A percentile compares a stretch with the other conserved stretches of the same genome.
These are phyloP conservation scores for Hycleus phaleratus DNA, from an alignment of 1,140 invertebrate genomes.

Conservation along the genomic window DNA sequence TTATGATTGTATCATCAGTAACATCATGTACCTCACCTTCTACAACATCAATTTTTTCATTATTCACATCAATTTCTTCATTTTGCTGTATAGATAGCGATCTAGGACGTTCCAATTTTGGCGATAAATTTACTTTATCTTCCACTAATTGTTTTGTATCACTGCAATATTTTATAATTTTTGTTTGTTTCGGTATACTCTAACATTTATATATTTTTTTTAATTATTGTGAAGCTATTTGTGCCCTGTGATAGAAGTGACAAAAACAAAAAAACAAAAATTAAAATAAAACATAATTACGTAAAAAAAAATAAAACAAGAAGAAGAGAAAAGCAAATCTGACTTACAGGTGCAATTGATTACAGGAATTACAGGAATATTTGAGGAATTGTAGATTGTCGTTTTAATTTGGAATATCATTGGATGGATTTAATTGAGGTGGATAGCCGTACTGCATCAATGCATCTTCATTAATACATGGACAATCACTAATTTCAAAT, in stretches of 20 bases:
- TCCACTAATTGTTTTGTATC: slow-evolving; percentile 16
- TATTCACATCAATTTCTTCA: slow-evolving; percentile 29
- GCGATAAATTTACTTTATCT: slow-evolving; percentile 15
- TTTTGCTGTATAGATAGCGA: slow-evolving; percentile 44
- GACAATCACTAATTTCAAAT: no score
- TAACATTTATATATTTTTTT: slow-evolving; percentile 5
- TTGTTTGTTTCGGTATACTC: slow-evolving; percentile 6
- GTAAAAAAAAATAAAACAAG: slow-evolving; percentile 10
- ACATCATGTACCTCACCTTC: slow-evolving; percentile 35
- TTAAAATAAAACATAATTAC: slow-evolving; percentile 5
- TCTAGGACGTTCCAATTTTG: slow-evolving; percentile 46
- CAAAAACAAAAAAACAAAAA: slow-evolving; percentile 27
- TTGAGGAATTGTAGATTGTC: no score
- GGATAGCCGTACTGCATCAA: no score
- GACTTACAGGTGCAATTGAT: no score
- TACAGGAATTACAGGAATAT: no score
- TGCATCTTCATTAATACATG: no score
- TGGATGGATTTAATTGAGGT: no score
- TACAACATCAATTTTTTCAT: slow-evolving; percentile 35
- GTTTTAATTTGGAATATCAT: no score
- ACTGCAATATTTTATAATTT: slow-evolving; percentile 33
- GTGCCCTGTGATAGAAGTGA: slow-evolving; percentile 28
- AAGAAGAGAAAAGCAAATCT: slow-evolving; percentile 10
- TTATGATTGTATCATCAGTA: slow-evolving; percentile 12
- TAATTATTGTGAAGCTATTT: slow-evolving; percentile 33